Conservation (phyloP, 2,797 vertebrate genomes). For the Acipenser ruthenus region DNA sequence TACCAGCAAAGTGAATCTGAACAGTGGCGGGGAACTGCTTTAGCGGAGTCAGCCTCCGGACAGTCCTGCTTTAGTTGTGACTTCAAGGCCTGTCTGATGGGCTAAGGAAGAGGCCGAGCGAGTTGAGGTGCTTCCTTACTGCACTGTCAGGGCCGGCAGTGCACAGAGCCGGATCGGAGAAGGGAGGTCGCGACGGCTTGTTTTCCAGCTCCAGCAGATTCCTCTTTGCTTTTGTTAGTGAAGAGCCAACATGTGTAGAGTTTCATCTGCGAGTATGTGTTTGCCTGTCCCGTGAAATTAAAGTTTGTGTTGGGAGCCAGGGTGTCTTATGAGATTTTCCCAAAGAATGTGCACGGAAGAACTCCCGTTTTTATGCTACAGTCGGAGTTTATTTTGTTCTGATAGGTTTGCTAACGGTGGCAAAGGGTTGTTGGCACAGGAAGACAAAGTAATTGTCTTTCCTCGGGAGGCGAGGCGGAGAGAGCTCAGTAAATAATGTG, state of each 20-base stretch:
- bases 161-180: not conserved
- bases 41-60: too few species aligned
- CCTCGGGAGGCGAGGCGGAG: too few species aligned
- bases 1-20: too few species aligned
- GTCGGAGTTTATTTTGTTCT: too few species aligned
- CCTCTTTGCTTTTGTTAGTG: conserved; percentile 8
- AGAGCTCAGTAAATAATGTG: too few species aligned
- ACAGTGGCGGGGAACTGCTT: too few species aligned
- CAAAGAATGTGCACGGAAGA: not conserved
- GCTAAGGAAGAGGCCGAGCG: not conserved
- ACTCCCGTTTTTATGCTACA: too few species aligned
- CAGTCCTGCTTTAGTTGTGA: not conserved
- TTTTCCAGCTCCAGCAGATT: conserved; percentile 1
- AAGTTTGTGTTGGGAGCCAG: conserved; percentile 5
- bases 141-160: not conserved
- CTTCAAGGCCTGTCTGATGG: not conserved
- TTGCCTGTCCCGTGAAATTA: conserved; percentile 4
- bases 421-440: too few species aligned
- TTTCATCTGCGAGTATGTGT: conserved; percentile 1
- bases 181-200: conserved; percentile 1
- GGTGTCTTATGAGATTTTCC: conserved; percentile 22
- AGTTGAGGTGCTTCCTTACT: not conserved
- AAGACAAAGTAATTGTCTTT: too few species aligned
- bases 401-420: too few species aligned
- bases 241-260: conserved; percentile 13